Evolutionary conservation across 2,113 vertebrate species (phyloP), one percentile per base, ranked within the genome.

Genomic region (Leptosomus discolor): DNA sequence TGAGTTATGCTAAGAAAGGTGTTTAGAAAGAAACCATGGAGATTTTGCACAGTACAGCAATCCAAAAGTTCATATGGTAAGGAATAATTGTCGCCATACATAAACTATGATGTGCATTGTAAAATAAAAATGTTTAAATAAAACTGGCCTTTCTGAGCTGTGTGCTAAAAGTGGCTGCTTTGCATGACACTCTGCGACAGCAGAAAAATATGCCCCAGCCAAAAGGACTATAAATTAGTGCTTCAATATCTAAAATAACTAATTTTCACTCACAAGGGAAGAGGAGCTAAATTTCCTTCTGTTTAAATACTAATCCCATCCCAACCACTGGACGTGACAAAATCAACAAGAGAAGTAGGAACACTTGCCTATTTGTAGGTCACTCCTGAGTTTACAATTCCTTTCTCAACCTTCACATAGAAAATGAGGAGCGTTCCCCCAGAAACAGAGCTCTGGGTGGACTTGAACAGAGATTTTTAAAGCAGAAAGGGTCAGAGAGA

Each of bases 1-100:
- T 97, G 95, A 96, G 78, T 96, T 97, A 93, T 94, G 80, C 87
- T 97, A 91, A 96, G 70, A 95, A 94, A 64, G 80, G 91, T 90
- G 69, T 93, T 95, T 91, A 96, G 96, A 71, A 78, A 89, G 80
- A 97, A 97, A 90, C 65, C 13, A 22, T 67, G 32, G 79, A 89
- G 51, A 82, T 96, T 97, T 96, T 81, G 39, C 73, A 95, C 73
- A 86, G 84, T 77, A 69, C 96, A 97, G 94, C 90, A 97, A 60
- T 79, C 85, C 54, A 34, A 94, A 48, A 57, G 92, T 94, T 97
- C 94, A 85, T 79, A 82, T 1, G 9, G 67, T 1, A 30, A 97
- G 78, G 88, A 95, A 67, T 39, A 97, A 92, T 90, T 94, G 92
- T 84, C 48, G 85, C 37, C 58, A 18, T 57, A 39, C 60, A 65